A percentile compares a stretch with the other conserved stretches of the same genome.
Conservation (phyloP, 1,140 invertebrate genomes). For the Telenomus remus region DNA sequence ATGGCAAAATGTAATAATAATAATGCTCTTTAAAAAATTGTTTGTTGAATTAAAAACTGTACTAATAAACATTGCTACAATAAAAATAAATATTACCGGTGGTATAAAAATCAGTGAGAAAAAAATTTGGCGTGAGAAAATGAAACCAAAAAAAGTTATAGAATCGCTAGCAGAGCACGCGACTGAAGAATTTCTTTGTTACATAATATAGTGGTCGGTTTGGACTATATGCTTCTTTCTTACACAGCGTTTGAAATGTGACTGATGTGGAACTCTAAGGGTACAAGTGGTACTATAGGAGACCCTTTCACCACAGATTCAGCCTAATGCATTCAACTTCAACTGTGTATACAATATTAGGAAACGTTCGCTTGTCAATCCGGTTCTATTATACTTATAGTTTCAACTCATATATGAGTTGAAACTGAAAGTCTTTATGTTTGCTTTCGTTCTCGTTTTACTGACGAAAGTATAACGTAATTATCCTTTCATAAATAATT, state of each 20-base stretch:
- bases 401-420: no score
- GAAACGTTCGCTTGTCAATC: constrained; percentile 18
- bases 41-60: no score
- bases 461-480: no score
- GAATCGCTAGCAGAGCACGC: neutral
- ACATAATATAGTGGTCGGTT: constrained; percentile 33
- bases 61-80: no score
- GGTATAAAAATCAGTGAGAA: neutral
- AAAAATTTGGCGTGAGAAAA: neutral
- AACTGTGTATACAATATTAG: no score
- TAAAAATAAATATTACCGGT: neutral
- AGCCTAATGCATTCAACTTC: constrained; percentile 18
- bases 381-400: constrained; percentile 2
- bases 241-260: constrained; percentile 36
- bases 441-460: no score
- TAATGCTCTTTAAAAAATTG: no score
- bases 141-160: neutral
- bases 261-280: constrained; percentile 38
- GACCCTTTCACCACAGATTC: constrained; percentile 37
- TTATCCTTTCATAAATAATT: no score
- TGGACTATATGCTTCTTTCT: constrained; percentile 35
- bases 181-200: constrained; percentile 38
- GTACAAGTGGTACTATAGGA: constrained; percentile 12
- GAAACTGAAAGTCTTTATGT: no score
- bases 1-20: no score